Conservation (phyloP, 2,113 vertebrate genomes). For the Osmerus eperlanus region DNA sequence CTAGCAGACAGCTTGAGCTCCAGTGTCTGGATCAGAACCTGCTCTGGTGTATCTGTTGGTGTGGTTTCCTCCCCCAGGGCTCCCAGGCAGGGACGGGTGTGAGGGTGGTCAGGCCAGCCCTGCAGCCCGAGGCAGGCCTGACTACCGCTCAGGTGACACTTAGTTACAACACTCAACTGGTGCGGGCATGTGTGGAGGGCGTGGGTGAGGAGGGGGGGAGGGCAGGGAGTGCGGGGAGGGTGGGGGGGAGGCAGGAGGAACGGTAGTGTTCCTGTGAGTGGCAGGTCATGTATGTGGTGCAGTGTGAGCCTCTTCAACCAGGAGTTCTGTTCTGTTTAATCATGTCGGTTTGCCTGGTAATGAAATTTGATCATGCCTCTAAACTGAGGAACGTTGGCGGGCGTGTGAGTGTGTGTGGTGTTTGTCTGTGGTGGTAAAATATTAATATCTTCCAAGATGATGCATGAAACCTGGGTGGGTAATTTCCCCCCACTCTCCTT, state of each 20-base stretch:
- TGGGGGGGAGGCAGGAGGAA: conserved; percentile 36
- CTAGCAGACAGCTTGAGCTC: conserved; percentile 52
- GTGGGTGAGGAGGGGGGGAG: conserved; percentile 18
- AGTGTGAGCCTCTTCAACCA: conserved; percentile 68
- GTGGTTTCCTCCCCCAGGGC: too few species aligned
- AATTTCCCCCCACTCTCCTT: conserved; percentile 87
- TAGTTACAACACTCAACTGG: not conserved
- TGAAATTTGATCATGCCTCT: conserved; percentile 99
- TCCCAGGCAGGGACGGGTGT: too few species aligned
- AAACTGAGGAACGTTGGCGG: conserved; percentile 73
- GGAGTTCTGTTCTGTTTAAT: conserved; percentile 95
- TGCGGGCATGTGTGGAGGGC: conserved; percentile 53
- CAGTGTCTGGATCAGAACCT: conserved; percentile 2
- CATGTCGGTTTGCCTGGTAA: conserved; percentile 94
- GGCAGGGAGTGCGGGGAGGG: not conserved
- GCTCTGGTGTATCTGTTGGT: too few species aligned
- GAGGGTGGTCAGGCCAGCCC: too few species aligned
- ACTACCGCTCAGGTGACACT: too few species aligned
- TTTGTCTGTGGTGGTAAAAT: conserved; percentile 69
- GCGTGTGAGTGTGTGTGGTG: conserved; percentile 12
- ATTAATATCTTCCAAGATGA: conserved; percentile 99
- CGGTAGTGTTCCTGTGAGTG: conserved; percentile 42
- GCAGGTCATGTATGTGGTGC: conserved; percentile 54
- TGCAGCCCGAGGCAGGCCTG: too few species aligned
- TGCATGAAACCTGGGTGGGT: conserved; percentile 97